Conservation (phyloP, 2,797 vertebrate genomes). For the Pantherophis alleghaniensis region DNA sequence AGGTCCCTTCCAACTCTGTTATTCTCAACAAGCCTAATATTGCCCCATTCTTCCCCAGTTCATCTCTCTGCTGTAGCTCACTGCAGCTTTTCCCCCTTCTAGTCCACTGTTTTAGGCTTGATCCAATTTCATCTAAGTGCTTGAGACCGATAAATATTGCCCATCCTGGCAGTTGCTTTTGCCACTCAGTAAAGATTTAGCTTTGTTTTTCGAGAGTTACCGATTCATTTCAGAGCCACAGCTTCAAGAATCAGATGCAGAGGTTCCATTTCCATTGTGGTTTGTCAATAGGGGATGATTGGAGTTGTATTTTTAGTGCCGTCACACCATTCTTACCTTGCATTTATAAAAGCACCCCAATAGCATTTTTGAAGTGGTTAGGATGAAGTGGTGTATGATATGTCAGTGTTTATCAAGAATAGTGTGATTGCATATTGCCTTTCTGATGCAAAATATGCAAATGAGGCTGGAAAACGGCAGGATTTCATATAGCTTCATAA, state of each 20-base stretch:
- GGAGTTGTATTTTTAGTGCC: slow-evolving; percentile 40
- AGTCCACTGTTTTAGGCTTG: neutral
- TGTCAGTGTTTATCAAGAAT: slow-evolving; percentile 65
- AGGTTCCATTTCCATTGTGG: slow-evolving; percentile 41
- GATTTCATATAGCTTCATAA: slow-evolving; percentile 53
- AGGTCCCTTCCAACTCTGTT: neutral
- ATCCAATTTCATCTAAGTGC: neutral
- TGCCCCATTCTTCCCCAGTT: neutral
- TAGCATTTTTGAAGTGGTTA: slow-evolving; percentile 56
- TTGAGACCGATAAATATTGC: neutral
- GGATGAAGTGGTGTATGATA: slow-evolving; percentile 35
- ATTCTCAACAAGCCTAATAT: neutral
- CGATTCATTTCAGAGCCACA: slow-evolving; percentile 9
- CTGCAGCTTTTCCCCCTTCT: neutral
- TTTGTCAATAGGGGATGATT: slow-evolving; percentile 36
- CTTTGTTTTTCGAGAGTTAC: neutral
- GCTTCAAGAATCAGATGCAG: neutral
- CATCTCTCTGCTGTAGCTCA: neutral
- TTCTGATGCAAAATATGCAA: slow-evolving; percentile 65
- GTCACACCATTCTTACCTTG: slow-evolving; percentile 50
- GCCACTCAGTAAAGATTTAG: neutral
- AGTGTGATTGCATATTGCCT: slow-evolving; percentile 51
- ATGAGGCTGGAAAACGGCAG: slow-evolving; percentile 56
- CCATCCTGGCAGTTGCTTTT: no score
- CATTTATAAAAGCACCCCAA: slow-evolving; percentile 55